Base-by-base conservation (phyloP, 2,888 invertebrate genomes). In the Entomobrya proxima region DNA sequence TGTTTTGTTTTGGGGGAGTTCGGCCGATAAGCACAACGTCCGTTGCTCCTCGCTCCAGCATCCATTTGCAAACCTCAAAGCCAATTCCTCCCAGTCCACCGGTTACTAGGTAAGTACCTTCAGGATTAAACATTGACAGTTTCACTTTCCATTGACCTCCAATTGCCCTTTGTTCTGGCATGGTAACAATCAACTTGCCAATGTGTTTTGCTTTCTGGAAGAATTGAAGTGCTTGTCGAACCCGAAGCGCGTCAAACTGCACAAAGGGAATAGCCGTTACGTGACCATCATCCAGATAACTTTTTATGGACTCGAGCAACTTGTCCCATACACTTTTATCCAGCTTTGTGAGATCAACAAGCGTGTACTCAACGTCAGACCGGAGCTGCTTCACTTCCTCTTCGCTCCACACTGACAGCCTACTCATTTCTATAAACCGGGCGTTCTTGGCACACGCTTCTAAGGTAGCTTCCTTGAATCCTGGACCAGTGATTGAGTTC, bases 341-440 rank as follows among this genome's bases (percentile, higher is more conserved):
- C 64, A 30, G 6, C 2, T 15, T 13, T 11, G 87, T 85, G 11
- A 88, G 40, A 35, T 88, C 86, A 18, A 83, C 55, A 40, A 86
- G 80, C 0, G 37, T 21, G 64, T 88, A 86, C 9, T 82, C 44
- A 11, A 88, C 85, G 72, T 88, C 88, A 21, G 85, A 58, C 13
- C 88, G 44, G 0, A 84, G 37, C 11, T 58, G 55, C 15, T 18
- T 7, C 0, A 87, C 86, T 15, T 88, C 88, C 58, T 87, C 87
- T 11, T 15, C 21, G 6, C 32, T 55, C 88, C 88, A 88, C 0
- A 84, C 58, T 35, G 72, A 52, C 4, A 88, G n/a, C 32, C 86
- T 87, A 13, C 86, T 87, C 84, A 88, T 88, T 80, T 88, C 88
- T 0, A 88, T 40, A 69, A 87, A 88, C 6, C 85, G 64, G 15